Conservation (phyloP, 2,113 vertebrate genomes). For the Psilopogon haemacephalus region DNA sequence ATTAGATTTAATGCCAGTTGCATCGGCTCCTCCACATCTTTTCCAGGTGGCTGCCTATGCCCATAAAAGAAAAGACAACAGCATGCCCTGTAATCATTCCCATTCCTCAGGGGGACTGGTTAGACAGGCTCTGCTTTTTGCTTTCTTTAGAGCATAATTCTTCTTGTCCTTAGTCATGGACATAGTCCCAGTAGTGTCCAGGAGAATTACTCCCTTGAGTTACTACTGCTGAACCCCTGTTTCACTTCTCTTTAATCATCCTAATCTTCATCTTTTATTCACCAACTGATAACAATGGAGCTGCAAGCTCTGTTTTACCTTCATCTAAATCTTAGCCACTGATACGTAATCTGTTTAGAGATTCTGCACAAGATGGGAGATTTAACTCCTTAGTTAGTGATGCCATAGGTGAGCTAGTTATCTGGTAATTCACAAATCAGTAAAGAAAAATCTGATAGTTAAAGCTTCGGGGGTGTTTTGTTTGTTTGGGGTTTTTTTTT, state of each 20-base stretch:
- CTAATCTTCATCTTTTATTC: conserved; percentile 65
- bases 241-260: conserved; percentile 49
- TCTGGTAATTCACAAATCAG: background rate
- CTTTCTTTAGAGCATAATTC: conserved; percentile 33
- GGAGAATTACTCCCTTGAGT: conserved; percentile 32
- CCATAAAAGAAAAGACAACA: background rate
- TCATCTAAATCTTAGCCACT: background rate
- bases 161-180: conserved; percentile 16
- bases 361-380: background rate
- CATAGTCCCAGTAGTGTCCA: conserved; percentile 24
- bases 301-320: conserved; percentile 7
- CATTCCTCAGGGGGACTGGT: background rate
- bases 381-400: background rate
- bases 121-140: conserved; percentile 19
- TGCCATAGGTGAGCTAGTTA: background rate
- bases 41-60: conserved; percentile 3
- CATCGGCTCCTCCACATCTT: background rate
- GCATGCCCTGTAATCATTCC: background rate
- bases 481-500: background rate
- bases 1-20: background rate
- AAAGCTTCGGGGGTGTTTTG: background rate
- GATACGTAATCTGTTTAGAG: background rate
- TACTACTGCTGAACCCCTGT: background rate
- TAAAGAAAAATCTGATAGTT: background rate
- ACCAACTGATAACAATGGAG: conserved; percentile 38